Evolutionary conservation across 2,797 vertebrate species (phyloP).

Genomic region (Spinus olivaceus): DNA sequence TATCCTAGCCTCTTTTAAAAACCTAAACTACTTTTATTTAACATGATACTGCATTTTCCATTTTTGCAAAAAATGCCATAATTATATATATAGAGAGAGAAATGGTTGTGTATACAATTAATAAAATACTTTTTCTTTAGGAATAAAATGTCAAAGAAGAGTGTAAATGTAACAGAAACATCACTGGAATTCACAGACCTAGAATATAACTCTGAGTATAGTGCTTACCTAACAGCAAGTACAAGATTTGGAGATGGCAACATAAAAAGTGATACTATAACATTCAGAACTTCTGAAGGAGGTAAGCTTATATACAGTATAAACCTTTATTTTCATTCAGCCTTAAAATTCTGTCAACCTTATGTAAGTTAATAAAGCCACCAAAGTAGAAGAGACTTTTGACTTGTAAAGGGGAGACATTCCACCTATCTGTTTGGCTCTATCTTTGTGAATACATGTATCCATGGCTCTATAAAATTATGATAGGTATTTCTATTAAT

Average conservation of each 20-base stretch:
- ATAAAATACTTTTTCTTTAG: constrained; percentile 67
- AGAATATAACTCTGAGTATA: constrained; percentile 84
- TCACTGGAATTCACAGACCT: constrained; percentile 82
- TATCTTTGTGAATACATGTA: not conserved
- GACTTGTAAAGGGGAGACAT: not conserved
- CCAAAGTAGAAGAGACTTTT: not conserved
- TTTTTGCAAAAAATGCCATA: not conserved
- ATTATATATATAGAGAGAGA: not conserved
- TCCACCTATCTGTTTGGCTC: not conserved
- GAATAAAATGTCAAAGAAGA: constrained; percentile 81
- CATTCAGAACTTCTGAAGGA: constrained; percentile 83
- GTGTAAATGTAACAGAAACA: constrained; percentile 83
- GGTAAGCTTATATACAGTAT: constrained; percentile 71
- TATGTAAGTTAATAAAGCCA: not conserved
- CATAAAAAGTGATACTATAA: constrained; percentile 78
- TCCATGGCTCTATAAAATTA: not conserved
- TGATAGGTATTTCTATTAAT: not conserved
- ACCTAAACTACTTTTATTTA: not conserved
- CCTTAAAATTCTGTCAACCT: not conserved
- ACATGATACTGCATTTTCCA: not conserved
- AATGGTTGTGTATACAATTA: not conserved
- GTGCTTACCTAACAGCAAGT: constrained; percentile 87
- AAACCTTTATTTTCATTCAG: not conserved
- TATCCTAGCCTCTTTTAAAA: not conserved
- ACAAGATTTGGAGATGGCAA: constrained; percentile 90